Conservation (phyloP, 2,113 vertebrate genomes). For the Muntiacus muntjak region DNA sequence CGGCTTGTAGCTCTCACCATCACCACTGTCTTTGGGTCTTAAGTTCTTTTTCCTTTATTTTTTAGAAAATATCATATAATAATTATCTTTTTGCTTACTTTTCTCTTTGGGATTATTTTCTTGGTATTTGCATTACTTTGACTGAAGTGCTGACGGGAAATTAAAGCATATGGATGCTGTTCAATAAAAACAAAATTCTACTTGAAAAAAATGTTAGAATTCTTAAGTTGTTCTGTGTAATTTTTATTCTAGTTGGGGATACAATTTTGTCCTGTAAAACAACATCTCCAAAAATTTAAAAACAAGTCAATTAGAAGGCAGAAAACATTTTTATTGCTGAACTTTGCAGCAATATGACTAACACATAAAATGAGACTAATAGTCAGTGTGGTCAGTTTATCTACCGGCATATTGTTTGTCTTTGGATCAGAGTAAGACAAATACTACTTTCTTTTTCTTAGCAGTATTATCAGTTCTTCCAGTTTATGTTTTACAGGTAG, state of each 20-base stretch:
- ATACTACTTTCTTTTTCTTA: constrained; percentile 1
- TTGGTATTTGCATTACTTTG: constrained; percentile 16
- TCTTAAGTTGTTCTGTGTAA: background rate
- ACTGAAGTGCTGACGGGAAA: background rate
- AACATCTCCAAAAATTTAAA: constrained; percentile 4
- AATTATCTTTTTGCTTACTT: background rate
- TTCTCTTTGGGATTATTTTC: background rate
- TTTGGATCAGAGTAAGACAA: background rate
- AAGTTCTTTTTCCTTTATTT: background rate
- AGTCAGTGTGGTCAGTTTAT: background rate
- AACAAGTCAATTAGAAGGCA: constrained; percentile 1
- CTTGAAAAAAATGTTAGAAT: constrained; percentile 17
- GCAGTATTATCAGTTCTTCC: background rate
- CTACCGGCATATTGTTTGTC: background rate
- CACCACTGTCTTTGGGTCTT: background rate
- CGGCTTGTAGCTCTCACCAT: background rate
- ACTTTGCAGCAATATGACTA: constrained; percentile 9
- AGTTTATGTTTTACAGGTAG: background rate
- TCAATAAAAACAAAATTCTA: constrained; percentile 41
- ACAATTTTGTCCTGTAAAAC: constrained; percentile 15
- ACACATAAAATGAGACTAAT: background rate
- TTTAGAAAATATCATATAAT: background rate
- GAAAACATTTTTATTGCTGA: constrained; percentile 25
- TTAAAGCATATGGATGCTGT: background rate
- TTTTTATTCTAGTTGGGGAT: constrained; percentile 27